Conservation (phyloP, 2,888 invertebrate genomes). For the Arrhopalites spinosus region DNA sequence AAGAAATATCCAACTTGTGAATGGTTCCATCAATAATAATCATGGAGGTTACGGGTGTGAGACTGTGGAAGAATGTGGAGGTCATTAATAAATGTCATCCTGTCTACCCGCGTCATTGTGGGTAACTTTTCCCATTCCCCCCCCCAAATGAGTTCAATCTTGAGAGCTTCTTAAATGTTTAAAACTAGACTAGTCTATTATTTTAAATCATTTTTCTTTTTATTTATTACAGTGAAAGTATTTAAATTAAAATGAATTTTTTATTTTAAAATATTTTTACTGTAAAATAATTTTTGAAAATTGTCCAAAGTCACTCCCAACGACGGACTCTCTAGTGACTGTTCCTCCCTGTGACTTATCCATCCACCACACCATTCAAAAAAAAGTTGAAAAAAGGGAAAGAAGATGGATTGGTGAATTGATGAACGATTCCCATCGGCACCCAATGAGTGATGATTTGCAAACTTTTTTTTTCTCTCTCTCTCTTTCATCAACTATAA, state of each 20-base stretch:
- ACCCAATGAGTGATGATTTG: slow-evolving; percentile 36
- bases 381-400: background rate
- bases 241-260: slow-evolving; percentile 9
- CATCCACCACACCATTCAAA: background rate
- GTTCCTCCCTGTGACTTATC: background rate
- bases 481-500: background rate
- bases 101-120: slow-evolving; percentile 8
- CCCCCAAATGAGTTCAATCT: no score
- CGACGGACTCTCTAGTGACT: slow-evolving; percentile 8
- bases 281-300: no score
- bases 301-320: no score
- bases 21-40: slow-evolving; percentile 36
- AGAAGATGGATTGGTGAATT: slow-evolving; percentile 36
- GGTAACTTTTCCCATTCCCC: slow-evolving; percentile 28
- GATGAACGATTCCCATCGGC: slow-evolving; percentile 30
- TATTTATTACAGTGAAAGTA: no score
- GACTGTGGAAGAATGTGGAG: slow-evolving; percentile 9
- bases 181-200: no score
- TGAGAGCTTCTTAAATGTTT: no score
- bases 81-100: slow-evolving; percentile 20
- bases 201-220: no score
- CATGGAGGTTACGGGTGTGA: slow-evolving; percentile 29
- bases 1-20: slow-evolving; percentile 25
- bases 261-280: no score
- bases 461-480: slow-evolving; percentile 23